Base-by-base conservation (phyloP, 2,113 vertebrate genomes). In the Pollachius pollachius region DNA sequence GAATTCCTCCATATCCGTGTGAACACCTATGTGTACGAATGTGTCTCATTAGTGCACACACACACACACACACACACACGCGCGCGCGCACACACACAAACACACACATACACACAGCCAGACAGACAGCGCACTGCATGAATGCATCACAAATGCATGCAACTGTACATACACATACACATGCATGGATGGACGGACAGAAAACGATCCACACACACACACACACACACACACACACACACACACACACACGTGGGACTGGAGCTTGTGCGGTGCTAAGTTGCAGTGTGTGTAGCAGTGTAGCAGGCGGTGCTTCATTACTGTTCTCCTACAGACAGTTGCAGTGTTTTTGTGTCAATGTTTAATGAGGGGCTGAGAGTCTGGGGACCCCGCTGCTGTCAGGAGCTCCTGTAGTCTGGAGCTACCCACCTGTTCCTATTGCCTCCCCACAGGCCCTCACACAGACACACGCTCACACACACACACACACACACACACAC, bases 331-430 rank as follows among this genome's bases (percentile, higher is more conserved):
- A 84, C 79, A 89, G 85, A 90, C 87, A 90, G 88, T 90, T 86
- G 84, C 85, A 79, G 88, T 89, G 89, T 91, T 91, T 91, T 87
- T 90, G 88, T 91, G 88, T 91, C 88, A 91, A 90, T 91, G 87
- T 91, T 91, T 91, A 91, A 91, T 91, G 88, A 90, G 89, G 85
- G 87, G 84, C 86, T 88, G 77, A 71, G 85, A 91, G 89, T 90
- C 88, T 81, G 73, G 89, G 89, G 89, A 91, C 88, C 88, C 81
- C 83, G 73, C 82, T 85, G 85, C 89, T 91, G 89, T 89, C 89
- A 91, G 85, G 86, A 88, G 86, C 86, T 87, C 87, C 88, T 88
- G 88, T 84, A 91, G 89, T 90, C 85, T 89, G 84, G 80, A 81
- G 81, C 84, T 87, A 87, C 89, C 89, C 89, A 91, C 88, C 89